phyloP scores from a whole-genome alignment of 2,888 invertebrate species.

The Malthinus seriepunctatus region DNA sequence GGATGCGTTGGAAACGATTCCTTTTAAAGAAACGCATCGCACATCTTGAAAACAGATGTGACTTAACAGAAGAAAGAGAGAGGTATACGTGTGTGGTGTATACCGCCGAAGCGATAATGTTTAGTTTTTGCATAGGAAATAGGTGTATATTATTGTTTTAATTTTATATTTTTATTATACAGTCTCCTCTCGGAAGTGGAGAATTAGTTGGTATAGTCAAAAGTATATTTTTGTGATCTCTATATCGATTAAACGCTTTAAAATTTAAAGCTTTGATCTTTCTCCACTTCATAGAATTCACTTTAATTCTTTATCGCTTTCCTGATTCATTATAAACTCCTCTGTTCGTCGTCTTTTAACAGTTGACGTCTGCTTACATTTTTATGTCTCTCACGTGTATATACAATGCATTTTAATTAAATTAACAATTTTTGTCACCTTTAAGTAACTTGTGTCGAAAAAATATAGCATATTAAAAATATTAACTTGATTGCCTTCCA shows the following conservation, averaged over 20 bases:
- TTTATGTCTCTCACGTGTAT: constrained; percentile 52
- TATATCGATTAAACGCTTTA: constrained; percentile 32
- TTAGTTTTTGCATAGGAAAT: constrained; percentile 27
- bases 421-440: constrained; percentile 16
- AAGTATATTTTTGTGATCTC: constrained; percentile 36
- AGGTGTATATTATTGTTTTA: constrained; percentile 30
- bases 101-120: constrained; percentile 17
- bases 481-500: too few relatives aligned
- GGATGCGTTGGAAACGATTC: constrained; percentile 35
- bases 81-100: constrained; percentile 11
- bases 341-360: constrained; percentile 51
- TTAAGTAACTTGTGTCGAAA: too few relatives aligned
- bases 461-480: too few relatives aligned
- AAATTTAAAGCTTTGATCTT: constrained; percentile 47
- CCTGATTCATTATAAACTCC: constrained; percentile 50
- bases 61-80: too few relatives aligned
- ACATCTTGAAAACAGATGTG: too few relatives aligned
- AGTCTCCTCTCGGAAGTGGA: too few relatives aligned
- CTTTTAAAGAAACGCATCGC: constrained; percentile 32
- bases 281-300: constrained; percentile 49
- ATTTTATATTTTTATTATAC: too few relatives aligned
- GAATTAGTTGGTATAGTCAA: too few relatives aligned
- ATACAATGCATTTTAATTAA: constrained; percentile 34
- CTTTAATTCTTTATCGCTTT: constrained; percentile 51
- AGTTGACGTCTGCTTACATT: constrained; percentile 49